Percentiles rank a stretch among this genome's conserved stretches.
These are phyloP conservation scores for Bostrychus sinensis DNA, from an alignment of 2,113 vertebrate species.

Conservation along the genomic window DNA sequence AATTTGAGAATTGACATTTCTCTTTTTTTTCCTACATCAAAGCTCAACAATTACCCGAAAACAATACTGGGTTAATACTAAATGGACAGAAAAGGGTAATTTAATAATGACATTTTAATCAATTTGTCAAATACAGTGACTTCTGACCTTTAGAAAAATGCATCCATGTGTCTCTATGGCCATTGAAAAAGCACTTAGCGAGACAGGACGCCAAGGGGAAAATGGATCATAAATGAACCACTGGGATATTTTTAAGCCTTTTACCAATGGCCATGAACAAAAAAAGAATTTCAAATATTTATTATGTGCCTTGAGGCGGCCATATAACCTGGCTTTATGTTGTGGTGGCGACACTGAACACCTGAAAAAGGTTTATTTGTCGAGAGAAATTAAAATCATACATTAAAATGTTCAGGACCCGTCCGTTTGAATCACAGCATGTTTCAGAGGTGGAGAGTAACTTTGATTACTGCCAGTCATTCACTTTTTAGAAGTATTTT, in stretches of 20 bases:
- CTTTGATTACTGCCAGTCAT: too few relatives aligned
- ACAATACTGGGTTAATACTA: background rate
- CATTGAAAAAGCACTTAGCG: constrained; percentile 61
- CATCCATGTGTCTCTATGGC: constrained; percentile 10
- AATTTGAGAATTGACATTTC: constrained; percentile 12
- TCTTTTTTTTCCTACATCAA: constrained; percentile 15
- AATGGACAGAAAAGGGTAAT: constrained; percentile 4
- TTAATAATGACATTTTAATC: constrained; percentile 26
- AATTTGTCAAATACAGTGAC: constrained; percentile 4
- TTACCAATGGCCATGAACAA: background rate
- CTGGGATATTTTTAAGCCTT: constrained; percentile 1
- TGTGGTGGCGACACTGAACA: background rate
- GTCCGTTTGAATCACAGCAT: too few relatives aligned
- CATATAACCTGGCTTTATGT: background rate
- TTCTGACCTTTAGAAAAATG: constrained; percentile 23
- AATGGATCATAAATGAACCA: constrained; percentile 24
- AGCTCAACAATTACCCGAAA: constrained; percentile 13
- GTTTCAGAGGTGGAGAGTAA: too few relatives aligned
- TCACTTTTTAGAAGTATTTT: too few relatives aligned
- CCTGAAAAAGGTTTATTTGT: too few relatives aligned
- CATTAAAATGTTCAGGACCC: too few relatives aligned
- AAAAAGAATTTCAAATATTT: constrained; percentile 1
- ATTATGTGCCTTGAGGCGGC: background rate
- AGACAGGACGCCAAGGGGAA: constrained; percentile 3
- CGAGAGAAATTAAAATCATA: too few relatives aligned